Conservation (phyloP, 2,888 invertebrate species). For the Zootermopsis nevadensis region DNA sequence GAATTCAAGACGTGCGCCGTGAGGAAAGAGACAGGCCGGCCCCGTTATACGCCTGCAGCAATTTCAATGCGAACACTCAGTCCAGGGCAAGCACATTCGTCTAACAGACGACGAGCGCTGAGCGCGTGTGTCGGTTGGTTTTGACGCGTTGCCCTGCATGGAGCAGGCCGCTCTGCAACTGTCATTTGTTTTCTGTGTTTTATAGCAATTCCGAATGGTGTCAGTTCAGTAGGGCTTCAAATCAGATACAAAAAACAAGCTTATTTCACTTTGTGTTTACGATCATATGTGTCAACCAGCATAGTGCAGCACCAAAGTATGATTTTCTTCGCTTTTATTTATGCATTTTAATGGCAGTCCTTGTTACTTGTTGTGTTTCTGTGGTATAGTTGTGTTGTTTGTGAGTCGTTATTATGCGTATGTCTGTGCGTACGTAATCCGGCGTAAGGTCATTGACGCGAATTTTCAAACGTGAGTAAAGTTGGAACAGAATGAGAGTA, state of each 20-base stretch:
- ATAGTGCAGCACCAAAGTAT: neutral
- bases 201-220: too few relatives aligned
- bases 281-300: neutral
- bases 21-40: neutral
- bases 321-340: neutral
- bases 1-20: neutral
- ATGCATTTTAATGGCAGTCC: neutral
- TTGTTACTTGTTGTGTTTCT: neutral
- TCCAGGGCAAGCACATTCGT: neutral
- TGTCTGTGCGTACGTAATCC: neutral
- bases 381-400: neutral
- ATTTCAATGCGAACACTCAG: neutral
- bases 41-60: neutral
- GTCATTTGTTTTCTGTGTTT: neutral
- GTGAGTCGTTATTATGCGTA: neutral
- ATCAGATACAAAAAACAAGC: too few relatives aligned
- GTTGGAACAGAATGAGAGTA: neutral
- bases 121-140: slow-evolving; percentile 30
- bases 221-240: too few relatives aligned
- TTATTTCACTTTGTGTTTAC: neutral
- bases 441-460: neutral
- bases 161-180: neutral
- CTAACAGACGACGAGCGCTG: slow-evolving; percentile 19
- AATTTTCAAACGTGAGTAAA: neutral
- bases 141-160: neutral